Base-by-base conservation (phyloP, 2,888 invertebrate species). In the Epiblema foenella region DNA sequence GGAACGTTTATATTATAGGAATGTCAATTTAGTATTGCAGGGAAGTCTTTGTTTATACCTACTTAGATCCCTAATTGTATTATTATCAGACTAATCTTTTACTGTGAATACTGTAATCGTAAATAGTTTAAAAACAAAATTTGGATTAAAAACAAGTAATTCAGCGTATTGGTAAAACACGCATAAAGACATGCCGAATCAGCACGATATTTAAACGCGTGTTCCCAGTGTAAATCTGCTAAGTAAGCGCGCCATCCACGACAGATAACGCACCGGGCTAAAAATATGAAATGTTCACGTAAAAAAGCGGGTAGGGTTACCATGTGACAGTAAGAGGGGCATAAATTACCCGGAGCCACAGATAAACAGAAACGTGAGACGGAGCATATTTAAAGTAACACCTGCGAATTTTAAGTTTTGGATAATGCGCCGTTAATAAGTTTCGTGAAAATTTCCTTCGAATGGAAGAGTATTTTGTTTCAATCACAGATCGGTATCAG, bases 351-450 rank as follows among this genome's bases (percentile, higher is more conserved):
- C 42, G n/a, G 37, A 49, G 67, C 59, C 46, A 62, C 66, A 71
- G 71, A 71, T 67, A 71, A 71, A 71, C 71, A 71, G 66, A 67
- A 71, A 71, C 71, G 71, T 62, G 71, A 71, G 62, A 71, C 56
- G 56, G 56, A 71, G 60, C 71, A 71, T 57, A 56, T 67, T 60
- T 54, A 62, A 67, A 49, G 67, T 54, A 56, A 57, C 67, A 71
- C 67, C 67, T 66, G 71, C 71, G 60, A 66, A 70, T 54, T 64
- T 64, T 64, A 54, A 63, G 51, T 39, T 39, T 64, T 11, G n/a
- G 52, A 64, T 64, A 64, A 39, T 46, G 60, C 9, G 46, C 29
- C 20, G 18, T 29, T n/a, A 24, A 60, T 46, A n/a, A 60, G 29
- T 60, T 46, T 46, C n/a, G 59, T 29, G 60, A 10, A 11, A 60